A percentile compares a stretch with the other conserved stretches of the same genome.
phyloP scores from a whole-genome alignment of 2,888 invertebrate species.

The Crepidodera aurea region DNA sequence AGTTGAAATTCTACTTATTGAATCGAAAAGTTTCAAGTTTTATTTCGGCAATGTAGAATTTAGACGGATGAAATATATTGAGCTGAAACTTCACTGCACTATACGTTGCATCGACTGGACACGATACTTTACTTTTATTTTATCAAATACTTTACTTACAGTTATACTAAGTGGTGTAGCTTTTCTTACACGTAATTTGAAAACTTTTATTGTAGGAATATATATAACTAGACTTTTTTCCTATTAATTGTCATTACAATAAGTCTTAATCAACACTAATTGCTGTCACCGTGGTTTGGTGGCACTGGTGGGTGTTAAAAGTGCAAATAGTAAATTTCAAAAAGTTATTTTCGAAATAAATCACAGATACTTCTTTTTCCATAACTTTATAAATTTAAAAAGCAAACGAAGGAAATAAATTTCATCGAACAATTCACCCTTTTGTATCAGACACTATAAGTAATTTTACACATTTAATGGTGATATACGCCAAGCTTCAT shows the following conservation, averaged over 20 bases:
- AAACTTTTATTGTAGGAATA: not conserved
- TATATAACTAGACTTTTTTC: too few species aligned
- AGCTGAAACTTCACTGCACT: slow-evolving; percentile 17
- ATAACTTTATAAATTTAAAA: slow-evolving; percentile 16
- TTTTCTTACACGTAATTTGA: not conserved
- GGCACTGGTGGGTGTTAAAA: too few species aligned
- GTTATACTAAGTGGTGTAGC: not conserved
- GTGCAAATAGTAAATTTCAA: too few species aligned
- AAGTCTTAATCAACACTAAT: too few species aligned
- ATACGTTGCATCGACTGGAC: slow-evolving; percentile 11
- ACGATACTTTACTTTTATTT: slow-evolving; percentile 21
- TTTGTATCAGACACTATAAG: slow-evolving; percentile 27
- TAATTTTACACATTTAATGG: slow-evolving; percentile 29
- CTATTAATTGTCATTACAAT: too few species aligned
- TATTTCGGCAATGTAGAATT: slow-evolving; percentile 27
- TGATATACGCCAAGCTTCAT: slow-evolving; percentile 29
- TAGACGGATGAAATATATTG: slow-evolving; percentile 25
- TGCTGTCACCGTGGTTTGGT: too few species aligned
- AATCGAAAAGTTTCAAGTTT: slow-evolving; percentile 24
- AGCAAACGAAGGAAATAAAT: slow-evolving; percentile 19
- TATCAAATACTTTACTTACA: slow-evolving; percentile 10
- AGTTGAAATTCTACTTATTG: slow-evolving; percentile 29
- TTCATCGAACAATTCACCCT: slow-evolving; percentile 26
- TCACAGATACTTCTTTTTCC: not conserved
- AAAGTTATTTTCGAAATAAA: slow-evolving; percentile 1